Base-by-base conservation (phyloP, 2,888 invertebrate species). In the Cephus sareptanus region DNA sequence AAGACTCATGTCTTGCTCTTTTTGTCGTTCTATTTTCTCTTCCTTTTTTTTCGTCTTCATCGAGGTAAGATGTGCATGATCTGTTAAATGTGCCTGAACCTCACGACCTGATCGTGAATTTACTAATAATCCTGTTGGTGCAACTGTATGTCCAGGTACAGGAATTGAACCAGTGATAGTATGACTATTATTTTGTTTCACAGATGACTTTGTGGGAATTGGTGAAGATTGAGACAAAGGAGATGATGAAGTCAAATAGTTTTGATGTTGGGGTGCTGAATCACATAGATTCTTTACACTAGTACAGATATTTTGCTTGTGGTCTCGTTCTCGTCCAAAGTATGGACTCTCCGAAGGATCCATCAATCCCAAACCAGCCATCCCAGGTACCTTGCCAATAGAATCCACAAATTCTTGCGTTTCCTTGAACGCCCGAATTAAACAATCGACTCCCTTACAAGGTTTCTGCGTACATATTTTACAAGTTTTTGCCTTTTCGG, bases 291-390 rank as follows among this genome's bases (percentile, higher is more conserved):
- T 40, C 9, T 40, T 40, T 40, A 1, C 9, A 9, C 15, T 23
- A 23, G 40, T 15, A 12, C 30, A 11, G 4, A 30, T 15, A 71
- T 33, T 31, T 71, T 13, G 71, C 15, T 71, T 34, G 31, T 15
- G n/a, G n/a, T 79, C 76, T 13, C 76, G 68, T 13, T 79, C 80
- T 75, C 85, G 79, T 23, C 85, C 83, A 31, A 86, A 86, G 74
- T 84, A 87, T 9, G 87, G 87, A 83, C 86, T 88, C 71, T 87
- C 88, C 0, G 78, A 40, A 31, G 86, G 87, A 77, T 86, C 86
- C 76, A 85, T 81, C 11, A 87, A 80, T n/a, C 87, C 87, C 13
- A 88, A 78, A 34, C 86, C 87, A 23, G 84, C 85, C 13, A 86
- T 78, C 33, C 87, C 87, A 13, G 83, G 85, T 56, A 86, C 84